Base-by-base conservation (phyloP, 2,113 vertebrate genomes). In the Xenotilapia flavipinnis region DNA sequence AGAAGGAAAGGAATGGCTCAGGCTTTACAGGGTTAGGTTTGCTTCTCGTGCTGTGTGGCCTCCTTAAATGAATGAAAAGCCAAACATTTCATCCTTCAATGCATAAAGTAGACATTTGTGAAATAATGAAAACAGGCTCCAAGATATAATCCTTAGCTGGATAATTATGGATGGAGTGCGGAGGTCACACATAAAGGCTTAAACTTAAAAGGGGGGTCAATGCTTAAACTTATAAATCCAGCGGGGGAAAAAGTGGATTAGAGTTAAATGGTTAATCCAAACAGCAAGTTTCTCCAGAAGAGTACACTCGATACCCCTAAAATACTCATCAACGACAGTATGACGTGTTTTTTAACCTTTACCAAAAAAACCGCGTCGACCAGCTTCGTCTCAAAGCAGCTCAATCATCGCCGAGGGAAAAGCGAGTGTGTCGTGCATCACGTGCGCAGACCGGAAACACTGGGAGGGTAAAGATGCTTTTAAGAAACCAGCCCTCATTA, bases 401-500 rank as follows among this genome's bases (percentile, higher is more conserved):
- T 31, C 45, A 31, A 42, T 49, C 14, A 58, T 23, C 51, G 53
- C 80, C 26, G 54, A 73, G 85, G 17, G 49, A 79, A 73, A 58
- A 56, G n/a, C 42, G 58, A 77, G 33, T 6, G 17, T 5, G 7
- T 62, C 19, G 42, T n/a, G 53, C 60, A 80, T 80, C 73, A 73
- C 8, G 26, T 47, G 80, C 11, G 80, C 38, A 47, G 5, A 81
- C 42, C 87, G 42, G 85, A 86, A 87, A 79, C 70, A 75, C 51
- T 17, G 12, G 79, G 82, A 51, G 12, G 38, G 45, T 47, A 58
- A 83, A 83, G 91, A 91, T 91, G 93, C 94, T 86, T 94, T 92
- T 70, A 82, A 86, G 88, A 92, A 94, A 91, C 80, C 87, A 93
- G 90, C 93, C 91, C 89, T 90, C 86, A 36, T 90, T 90, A 89